Base-by-base conservation (phyloP, 1,140 invertebrate genomes). In the Leptoteleia sp. region DNA sequence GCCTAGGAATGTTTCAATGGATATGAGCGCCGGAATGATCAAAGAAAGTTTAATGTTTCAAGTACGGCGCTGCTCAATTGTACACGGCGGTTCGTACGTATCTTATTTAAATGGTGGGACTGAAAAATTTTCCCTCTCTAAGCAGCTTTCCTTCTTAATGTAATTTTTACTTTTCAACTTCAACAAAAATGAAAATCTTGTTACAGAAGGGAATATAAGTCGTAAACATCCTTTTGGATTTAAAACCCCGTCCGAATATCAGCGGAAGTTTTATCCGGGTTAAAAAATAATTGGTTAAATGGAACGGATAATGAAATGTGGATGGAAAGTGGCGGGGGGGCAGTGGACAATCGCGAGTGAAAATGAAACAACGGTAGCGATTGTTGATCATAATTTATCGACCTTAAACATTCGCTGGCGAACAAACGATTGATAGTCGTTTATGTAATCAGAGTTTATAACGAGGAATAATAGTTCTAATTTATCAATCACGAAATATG, bases 41-140 rank as follows among this genome's bases (percentile, higher is more conserved):
- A 50, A 62, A 62, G 42, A 8, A 50, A 37, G 45, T 64, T 50
- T 50, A 52, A 52, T 42, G 43, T 52, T 64, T 64, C 59, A 64
- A 64, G 52, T 45, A 47, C 45, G 33, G 29, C 31, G 27, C 29
- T 3, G 57, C 42, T 61, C 52, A 64, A 64, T 64, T 64, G 45
- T 59, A 9, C 31, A 50, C 31, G 37, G 45, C 33, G 45, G 52
- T 64, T 64, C 43, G 33, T 50, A 64, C 8, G 43, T 52, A 64
- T 42, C 47, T 64, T 64, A 64, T 40, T 50, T 42, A 64, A 40
- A 64, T 64, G 15, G 43, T 6, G 42, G 42, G 52, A 65, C 48
- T 7, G 31, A 1, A 11, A 7, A 40, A 64, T 27, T 61, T 61
- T 38, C 27, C 38, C 31, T 15, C 25, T 4, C 16, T 50, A 50